phyloP scores from a whole-genome alignment of 2,797 vertebrate genomes.

The Halcyon smyrnensis region DNA sequence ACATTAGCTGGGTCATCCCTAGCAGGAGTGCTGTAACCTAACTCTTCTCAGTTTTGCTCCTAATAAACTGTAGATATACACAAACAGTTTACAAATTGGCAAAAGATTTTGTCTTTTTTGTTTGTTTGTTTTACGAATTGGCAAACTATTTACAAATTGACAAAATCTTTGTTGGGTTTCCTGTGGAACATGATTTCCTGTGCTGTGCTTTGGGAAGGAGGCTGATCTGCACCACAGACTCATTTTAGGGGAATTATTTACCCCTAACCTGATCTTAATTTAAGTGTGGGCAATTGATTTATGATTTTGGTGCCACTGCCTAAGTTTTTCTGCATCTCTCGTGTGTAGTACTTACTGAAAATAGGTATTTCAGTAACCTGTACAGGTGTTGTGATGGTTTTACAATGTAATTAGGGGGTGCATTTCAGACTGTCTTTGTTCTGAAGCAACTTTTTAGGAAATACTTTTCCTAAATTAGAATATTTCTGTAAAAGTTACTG shows the following conservation, averaged over 20 bases:
- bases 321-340: not conserved
- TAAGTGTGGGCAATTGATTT: not conserved
- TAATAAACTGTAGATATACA: not conserved
- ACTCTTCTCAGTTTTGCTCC: not conserved
- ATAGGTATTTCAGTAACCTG: not conserved
- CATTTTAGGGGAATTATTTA: not conserved
- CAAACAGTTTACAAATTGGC: not conserved
- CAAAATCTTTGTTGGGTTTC: not conserved
- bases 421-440: not conserved
- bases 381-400: not conserved
- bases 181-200: accelerated
- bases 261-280: not conserved
- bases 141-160: not conserved
- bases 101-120: not conserved
- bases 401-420: not conserved
- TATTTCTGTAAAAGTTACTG: not conserved
- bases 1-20: not conserved
- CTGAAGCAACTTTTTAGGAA: not conserved
- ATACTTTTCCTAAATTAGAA: not conserved
- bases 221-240: not conserved
- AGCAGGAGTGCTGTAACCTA: not conserved
- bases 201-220: not conserved
- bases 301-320: not conserved
- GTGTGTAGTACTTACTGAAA: not conserved
- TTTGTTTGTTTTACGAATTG: not conserved